These are phyloP conservation scores for Calephelis virginiensis DNA, from an alignment of 1,140 invertebrate species.

Conservation along the genomic window DNA sequence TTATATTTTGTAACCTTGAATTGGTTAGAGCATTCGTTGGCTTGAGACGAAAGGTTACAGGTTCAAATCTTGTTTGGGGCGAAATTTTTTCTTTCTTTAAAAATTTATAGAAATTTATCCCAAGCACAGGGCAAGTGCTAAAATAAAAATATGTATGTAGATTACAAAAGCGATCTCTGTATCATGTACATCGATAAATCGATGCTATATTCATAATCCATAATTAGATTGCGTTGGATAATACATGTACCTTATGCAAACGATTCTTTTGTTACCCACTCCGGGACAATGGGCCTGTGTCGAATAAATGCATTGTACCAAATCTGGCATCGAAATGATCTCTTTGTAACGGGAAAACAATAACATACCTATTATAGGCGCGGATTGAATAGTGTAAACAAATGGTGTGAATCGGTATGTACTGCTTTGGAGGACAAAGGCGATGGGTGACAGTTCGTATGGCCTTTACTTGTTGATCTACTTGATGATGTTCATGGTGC, in stretches of 20 bases:
- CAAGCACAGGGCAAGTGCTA: no score
- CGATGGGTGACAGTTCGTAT: slow-evolving; percentile 8
- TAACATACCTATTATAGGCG: slow-evolving; percentile 31
- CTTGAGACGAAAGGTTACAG: no score
- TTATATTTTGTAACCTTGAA: no score
- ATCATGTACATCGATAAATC: slow-evolving; percentile 11
- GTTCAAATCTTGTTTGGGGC: no score
- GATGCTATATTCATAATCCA: slow-evolving; percentile 21
- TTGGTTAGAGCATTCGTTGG: no score
- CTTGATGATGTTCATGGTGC: not conserved
- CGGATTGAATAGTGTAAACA: slow-evolving; percentile 21
- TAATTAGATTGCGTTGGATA: slow-evolving; percentile 34
- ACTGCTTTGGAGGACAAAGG: slow-evolving; percentile 10
- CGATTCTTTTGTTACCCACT: slow-evolving; percentile 36
- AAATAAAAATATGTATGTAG: no score
- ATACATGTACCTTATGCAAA: slow-evolving; percentile 37
- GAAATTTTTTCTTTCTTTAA: no score
- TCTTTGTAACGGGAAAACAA: slow-evolving; percentile 45
- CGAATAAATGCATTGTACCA: slow-evolving; percentile 42
- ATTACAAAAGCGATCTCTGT: no score
- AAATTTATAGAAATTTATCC: no score
- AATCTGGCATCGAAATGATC: slow-evolving; percentile 40
- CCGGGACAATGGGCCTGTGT: slow-evolving; percentile 35
- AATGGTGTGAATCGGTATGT: slow-evolving; percentile 7
- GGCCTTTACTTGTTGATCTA: not conserved